Base-by-base conservation (phyloP, 1,140 invertebrate genomes). In the Whitmania pigra region DNA sequence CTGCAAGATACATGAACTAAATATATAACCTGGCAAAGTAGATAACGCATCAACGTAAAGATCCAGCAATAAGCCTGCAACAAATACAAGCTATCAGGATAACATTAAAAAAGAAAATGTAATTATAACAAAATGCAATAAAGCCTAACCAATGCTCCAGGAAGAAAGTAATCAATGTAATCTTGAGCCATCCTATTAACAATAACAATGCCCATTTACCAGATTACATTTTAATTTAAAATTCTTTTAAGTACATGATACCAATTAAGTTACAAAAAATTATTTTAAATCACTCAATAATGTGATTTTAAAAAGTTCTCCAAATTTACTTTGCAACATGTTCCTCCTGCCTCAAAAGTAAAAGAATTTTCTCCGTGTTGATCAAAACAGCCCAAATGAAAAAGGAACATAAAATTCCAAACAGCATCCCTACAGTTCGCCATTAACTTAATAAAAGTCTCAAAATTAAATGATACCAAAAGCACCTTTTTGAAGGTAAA, bases 61-160 rank as follows among this genome's bases (percentile, higher is more conserved):
- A 73, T 72, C 73, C 73, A 73, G 43, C 73, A 73, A 71, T 73
- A 73, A 25, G 73, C 73, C 73, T 73, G 54, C 18, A 71, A 71
- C 15, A 71, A 69, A 60, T 57, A 55, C 13, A 25, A 68, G 20
- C 55, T 31, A n/a, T 63, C 11, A 63, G 0, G 29, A 3, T 63
- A 4, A 25, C 11, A 63, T 17, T 63, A 17, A 15, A 25, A 3
- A 4, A 27, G 9, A 63, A 63, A 25, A 31, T 15, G 11, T 1
- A 63, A 63, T 31, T 36, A 36, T 36, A 36, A 36, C 22, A 31
- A n/a, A 17, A 17, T 5, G 3, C 11, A n/a, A 63, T 17, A 63
- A 13, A 13, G 36, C 11, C 69, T 53, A 53, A 70, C 69, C 43
- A 70, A 53, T 20, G 69, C 69, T 49, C 69, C 69, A 29, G 69